phyloP scores from a whole-genome alignment of 2,888 invertebrate species.

The Sycophila texana region DNA sequence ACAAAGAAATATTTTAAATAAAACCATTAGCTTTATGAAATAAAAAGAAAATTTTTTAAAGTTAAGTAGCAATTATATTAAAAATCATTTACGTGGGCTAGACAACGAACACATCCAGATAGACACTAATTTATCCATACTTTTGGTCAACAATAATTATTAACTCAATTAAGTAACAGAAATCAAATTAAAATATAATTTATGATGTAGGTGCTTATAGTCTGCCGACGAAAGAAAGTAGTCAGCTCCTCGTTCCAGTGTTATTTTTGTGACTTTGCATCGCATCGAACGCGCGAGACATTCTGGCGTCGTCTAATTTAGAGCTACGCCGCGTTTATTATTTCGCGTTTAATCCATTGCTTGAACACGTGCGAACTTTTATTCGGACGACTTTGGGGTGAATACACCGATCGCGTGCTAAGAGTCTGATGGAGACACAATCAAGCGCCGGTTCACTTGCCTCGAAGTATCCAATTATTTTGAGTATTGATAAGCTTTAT shows the following conservation, averaged over 20 bases:
- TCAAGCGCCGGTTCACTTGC: no score
- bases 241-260: not conserved
- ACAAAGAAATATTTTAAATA: no score
- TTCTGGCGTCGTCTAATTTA: constrained; percentile 34
- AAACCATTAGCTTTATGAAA: no score
- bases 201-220: not conserved
- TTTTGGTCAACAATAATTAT: no score
- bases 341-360: not conserved
- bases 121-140: no score
- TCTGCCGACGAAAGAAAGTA: not conserved
- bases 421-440: no score
- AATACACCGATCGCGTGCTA: not conserved
- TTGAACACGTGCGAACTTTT: not conserved
- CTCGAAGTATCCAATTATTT: no score
- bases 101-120: no score
- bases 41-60: no score
- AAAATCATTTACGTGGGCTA: no score
- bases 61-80: no score
- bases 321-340: not conserved
- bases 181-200: not conserved
- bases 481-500: not conserved
- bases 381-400: not conserved
- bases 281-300: constrained; percentile 4
- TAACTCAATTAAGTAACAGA: not conserved
- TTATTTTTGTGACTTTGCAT: constrained; percentile 14